Evolutionary conservation across 92 coral and sea anemone species (phyloP), one percentile per base, ranked within the genome.

Genomic region (Pocillopora grandis): DNA sequence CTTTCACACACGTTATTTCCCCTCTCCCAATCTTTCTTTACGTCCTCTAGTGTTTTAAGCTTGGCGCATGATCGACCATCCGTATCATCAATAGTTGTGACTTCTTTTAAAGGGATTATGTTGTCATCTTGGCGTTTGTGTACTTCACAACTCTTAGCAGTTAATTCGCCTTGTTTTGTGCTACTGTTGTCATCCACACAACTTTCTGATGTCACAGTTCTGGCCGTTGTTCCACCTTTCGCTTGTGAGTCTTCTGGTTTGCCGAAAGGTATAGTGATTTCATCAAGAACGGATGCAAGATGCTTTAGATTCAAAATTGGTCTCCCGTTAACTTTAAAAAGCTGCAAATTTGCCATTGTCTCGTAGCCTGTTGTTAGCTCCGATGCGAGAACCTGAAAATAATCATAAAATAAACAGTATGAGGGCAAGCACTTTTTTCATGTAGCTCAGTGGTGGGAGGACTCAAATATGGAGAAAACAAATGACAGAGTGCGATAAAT

Each of bases 281-380:
- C 90, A 77, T 91, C 97, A 75, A 93, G 76, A 19, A 93, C 87
- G 15, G 90, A 84, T 0, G 97, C 95, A 16, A 93, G 92, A 58
- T 93, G 97, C 72, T 87, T 93, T 2, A 93, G 84, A 76, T 93
- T 93, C 27, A 93, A 75, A 55, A 93, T 88, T 5, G 95, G 93
- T 66, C 78, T 85, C 19, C 97, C 97, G 80, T 93, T 93, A 49
- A 93, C 95, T 74, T 93, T 93, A 72, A 86, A 93, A 23, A 93
- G 92, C 83, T 93, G 97, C 18, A 93, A 69, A 77, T 93, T 93
- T 37, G 98, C 83, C 85, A 94, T 88, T 62, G 89, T 94, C 68
- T 94, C 98, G 81, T 94, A 94, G 67, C 95, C 98, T 36, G 95
- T 94, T 21, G 98, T 94, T 64, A 94, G 84, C 84, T 92, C 95